Conservation (phyloP, 2,113 vertebrate genomes). For the Eclectus roratus region DNA sequence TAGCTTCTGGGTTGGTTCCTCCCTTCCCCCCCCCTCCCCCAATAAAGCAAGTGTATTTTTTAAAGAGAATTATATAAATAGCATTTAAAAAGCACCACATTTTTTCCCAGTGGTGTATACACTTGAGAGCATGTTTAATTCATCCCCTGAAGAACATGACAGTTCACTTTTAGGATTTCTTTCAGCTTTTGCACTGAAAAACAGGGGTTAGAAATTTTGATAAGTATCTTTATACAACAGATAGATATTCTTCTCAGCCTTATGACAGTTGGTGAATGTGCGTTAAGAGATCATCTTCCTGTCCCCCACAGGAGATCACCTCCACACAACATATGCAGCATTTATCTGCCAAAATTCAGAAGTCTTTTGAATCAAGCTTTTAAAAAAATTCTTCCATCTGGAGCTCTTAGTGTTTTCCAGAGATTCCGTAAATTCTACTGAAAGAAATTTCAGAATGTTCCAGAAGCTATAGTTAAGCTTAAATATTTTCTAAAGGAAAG, state of each 20-base stretch:
- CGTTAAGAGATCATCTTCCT: conserved; percentile 72
- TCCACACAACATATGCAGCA: conserved; percentile 72
- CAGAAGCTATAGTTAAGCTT: background rate
- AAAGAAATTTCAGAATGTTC: conserved; percentile 12
- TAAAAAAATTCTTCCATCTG: conserved; percentile 65
- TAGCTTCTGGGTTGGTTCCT: background rate
- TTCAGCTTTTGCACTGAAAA: background rate
- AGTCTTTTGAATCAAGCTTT: conserved; percentile 65
- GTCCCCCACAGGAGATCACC: conserved; percentile 67
- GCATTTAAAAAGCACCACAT: background rate
- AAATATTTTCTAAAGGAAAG: background rate
- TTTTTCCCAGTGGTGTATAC: background rate
- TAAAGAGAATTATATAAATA: background rate
- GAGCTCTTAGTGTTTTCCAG: conserved; percentile 49
- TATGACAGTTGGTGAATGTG: conserved; percentile 50
- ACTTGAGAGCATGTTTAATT: background rate
- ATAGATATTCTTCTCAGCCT: conserved; percentile 19
- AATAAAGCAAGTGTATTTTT: background rate
- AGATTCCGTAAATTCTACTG: conserved; percentile 38
- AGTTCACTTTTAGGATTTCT: background rate
- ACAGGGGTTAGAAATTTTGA: conserved; percentile 12
- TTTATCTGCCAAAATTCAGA: conserved; percentile 69
- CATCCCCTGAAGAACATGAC: background rate
- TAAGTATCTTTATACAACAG: background rate
- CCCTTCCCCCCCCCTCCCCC: rapidly evolving